These are phyloP conservation scores for Mallateleia sp. DNA, from an alignment of 2,888 invertebrate species.

Conservation along the genomic window DNA sequence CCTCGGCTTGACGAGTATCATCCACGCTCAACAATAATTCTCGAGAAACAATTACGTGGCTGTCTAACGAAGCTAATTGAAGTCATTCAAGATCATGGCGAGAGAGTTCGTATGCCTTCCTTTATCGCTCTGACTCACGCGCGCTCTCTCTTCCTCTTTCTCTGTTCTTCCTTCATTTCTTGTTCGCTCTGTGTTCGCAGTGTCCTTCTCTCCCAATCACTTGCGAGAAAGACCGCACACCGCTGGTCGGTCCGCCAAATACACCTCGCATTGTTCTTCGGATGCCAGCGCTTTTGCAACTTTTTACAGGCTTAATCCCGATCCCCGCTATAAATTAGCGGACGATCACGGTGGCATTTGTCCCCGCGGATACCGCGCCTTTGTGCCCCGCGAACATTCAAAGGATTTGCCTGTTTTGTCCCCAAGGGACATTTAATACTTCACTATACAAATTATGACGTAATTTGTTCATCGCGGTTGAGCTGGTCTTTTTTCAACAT, in stretches of 20 bases:
- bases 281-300: constrained; percentile 84
- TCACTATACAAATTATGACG: constrained; percentile 44
- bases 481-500: constrained; percentile 68
- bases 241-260: constrained; percentile 56
- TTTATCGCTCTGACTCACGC: constrained; percentile 65
- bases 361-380: constrained; percentile 87
- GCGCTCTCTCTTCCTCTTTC: constrained; percentile 60
- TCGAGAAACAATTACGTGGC: constrained; percentile 88
- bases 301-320: constrained; percentile 88
- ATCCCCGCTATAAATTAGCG: constrained; percentile 88
- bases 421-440: constrained; percentile 22
- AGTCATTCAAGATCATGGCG: constrained; percentile 88
- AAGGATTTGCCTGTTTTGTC: constrained; percentile 3
- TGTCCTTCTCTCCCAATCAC: constrained; percentile 68
- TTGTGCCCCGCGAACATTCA: constrained; percentile 63
- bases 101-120: constrained; percentile 78
- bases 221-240: constrained; percentile 66
- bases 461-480: constrained; percentile 15
- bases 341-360: constrained; percentile 89
- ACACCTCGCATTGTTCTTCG: constrained; percentile 84
- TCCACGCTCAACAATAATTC: constrained; percentile 83
- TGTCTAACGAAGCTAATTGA: constrained; percentile 88
- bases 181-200: constrained; percentile 76
- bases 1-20: constrained; percentile 31
- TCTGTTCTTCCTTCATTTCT: constrained; percentile 52